phyloP scores from a whole-genome alignment of 2,888 invertebrate species.

The Polymixis flavicincta region DNA sequence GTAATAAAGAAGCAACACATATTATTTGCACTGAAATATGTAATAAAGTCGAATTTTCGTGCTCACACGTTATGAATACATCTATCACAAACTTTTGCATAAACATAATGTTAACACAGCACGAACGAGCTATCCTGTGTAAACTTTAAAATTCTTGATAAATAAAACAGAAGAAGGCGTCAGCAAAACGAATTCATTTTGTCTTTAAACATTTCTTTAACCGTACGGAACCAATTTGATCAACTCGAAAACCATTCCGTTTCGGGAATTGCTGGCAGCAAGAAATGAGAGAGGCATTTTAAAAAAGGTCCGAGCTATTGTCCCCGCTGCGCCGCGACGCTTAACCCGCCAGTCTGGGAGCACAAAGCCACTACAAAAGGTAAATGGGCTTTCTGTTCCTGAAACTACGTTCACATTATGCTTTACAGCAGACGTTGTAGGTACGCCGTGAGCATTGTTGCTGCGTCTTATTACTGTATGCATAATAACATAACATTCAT shows the following conservation, averaged over 20 bases:
- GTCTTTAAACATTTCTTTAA: constrained; percentile 69
- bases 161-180: constrained; percentile 48
- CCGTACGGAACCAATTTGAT: constrained; percentile 73
- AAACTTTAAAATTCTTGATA: constrained; percentile 42
- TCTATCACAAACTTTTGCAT: constrained; percentile 57
- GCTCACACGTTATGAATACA: constrained; percentile 44
- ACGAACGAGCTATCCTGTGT: constrained; percentile 48
- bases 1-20: constrained; percentile 53
- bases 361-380: constrained; percentile 87
- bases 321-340: constrained; percentile 79
- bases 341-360: constrained; percentile 83
- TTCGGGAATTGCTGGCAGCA: constrained; percentile 75
- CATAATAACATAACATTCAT: constrained; percentile 83
- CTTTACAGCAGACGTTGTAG: constrained; percentile 77
- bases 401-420: constrained; percentile 82
- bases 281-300: constrained; percentile 80
- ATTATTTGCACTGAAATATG: constrained; percentile 54
- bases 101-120: constrained; percentile 44
- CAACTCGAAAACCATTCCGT: constrained; percentile 75
- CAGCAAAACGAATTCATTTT: constrained; percentile 58
- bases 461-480: constrained; percentile 79
- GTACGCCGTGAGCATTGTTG: constrained; percentile 74
- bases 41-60: constrained; percentile 54
- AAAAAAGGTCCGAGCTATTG: constrained; percentile 84
- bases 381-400: constrained; percentile 85